Evolutionary conservation across 2,797 vertebrate species (phyloP), one percentile per base, ranked within the genome.

Genomic region (Vespertilio murinus): DNA sequence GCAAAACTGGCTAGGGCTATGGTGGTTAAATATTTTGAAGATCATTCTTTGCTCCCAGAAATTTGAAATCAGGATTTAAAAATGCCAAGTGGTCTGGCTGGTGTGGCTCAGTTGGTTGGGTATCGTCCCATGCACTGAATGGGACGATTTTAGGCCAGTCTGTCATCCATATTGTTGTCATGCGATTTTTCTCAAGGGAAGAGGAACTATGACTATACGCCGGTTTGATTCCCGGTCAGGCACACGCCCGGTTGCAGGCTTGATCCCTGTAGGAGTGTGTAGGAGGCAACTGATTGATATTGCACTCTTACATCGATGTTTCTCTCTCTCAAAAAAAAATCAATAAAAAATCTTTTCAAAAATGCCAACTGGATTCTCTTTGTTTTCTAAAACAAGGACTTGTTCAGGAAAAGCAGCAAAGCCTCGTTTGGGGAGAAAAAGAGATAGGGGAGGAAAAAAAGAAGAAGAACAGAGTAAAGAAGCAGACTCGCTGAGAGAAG

Each of bases 311-410:
- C 59, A 64, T n/a, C 0, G 30, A 64, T 64, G 30, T n/a, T 64
- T 64, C 61, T 20, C 64, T 35, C 30, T 61, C 30, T 65, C n/a
- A 47, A 47, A 47, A 42, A 42, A 42, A 42, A 42, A 4, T 47
- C 5, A 49, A 49, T 18, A 49, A 49, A 49, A 49, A 49, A 49
- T 49, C 12, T 61, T 61, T 61, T 61, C 0, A 14, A 22, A 69
- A 54, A 52, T 56, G 33, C 38, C 61, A 70, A 65, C 25, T 45
- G 10, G 20, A 54, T 12, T 87, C 23, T 65, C 77, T 65, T 91
- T 47, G 12, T 33, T 95, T 52, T 85, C 91, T 90, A 92, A 91
- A 94, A 92, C 12, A 82, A 94, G 71, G 23, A 64, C 38, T 64
- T 2, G 2, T 81, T 82, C 18, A 70, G 35, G 87, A 71, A 95